phyloP scores from a whole-genome alignment of 2,888 invertebrate species.

The Sphaerophoria rueppellii region DNA sequence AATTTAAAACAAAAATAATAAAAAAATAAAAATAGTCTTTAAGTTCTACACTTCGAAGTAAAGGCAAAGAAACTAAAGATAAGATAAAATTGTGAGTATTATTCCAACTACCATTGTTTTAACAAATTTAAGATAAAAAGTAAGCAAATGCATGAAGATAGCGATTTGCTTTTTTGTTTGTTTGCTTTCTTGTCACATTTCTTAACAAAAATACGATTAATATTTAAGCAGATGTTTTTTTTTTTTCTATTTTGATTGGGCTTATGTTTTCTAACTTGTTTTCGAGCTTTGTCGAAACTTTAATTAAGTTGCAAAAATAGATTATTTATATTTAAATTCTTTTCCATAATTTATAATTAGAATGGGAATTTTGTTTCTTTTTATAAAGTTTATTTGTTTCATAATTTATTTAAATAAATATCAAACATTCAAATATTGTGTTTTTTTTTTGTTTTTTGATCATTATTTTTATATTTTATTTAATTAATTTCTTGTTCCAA shows the following conservation, averaged over 20 bases:
- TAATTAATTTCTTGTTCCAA: not conserved
- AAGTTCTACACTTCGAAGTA: constrained; percentile 61
- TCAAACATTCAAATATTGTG: constrained; percentile 32
- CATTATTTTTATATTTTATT: not conserved
- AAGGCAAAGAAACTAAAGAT: constrained; percentile 33
- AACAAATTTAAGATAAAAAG: constrained; percentile 10
- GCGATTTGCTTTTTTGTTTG: not conserved
- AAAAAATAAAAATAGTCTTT: constrained; percentile 34
- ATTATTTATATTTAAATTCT: not conserved
- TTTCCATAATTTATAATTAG: constrained; percentile 6
- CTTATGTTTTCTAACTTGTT: not conserved
- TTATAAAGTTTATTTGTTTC: constrained; percentile 35
- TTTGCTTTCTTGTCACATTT: not conserved
- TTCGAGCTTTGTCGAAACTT: not conserved
- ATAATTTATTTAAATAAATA: constrained; percentile 51
- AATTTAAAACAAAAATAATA: no score
- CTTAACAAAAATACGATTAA: not conserved
- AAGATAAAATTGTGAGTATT: constrained; percentile 66
- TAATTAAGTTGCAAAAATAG: constrained; percentile 3
- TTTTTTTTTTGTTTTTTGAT: no score
- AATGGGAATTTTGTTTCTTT: not conserved
- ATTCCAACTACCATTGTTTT: constrained; percentile 33
- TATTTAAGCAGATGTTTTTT: not conserved
- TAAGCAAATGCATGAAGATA: not conserved
- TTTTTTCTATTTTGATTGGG: not conserved